These are phyloP conservation scores for Oegoconia quadripuncta DNA, from an alignment of 2,888 invertebrate genomes.

Conservation along the genomic window DNA sequence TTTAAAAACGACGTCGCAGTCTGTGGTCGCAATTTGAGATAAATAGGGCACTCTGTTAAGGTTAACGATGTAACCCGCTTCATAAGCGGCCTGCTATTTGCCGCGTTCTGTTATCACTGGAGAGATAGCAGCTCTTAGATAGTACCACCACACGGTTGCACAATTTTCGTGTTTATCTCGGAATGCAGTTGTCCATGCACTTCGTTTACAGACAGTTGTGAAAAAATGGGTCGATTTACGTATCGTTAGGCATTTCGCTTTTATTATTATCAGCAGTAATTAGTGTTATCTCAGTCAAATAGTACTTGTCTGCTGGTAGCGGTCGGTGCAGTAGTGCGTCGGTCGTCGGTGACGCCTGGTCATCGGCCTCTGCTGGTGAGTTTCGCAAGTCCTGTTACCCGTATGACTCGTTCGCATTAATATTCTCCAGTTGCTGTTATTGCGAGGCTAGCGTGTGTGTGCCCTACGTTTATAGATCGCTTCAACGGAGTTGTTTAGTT, in stretches of 20 bases:
- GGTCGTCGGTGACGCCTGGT: conserved; percentile 55
- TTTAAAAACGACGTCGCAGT: conserved; percentile 21
- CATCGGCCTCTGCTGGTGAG: conserved; percentile 72
- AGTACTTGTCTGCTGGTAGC: conserved; percentile 31
- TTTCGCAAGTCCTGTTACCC: conserved; percentile 76
- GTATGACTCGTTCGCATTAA: conserved; percentile 69
- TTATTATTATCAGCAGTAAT: conserved; percentile 22
- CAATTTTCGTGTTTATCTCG: conserved; percentile 54
- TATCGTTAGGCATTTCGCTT: conserved; percentile 24
- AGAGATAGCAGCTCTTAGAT: conserved; percentile 56
- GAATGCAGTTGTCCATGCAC: conserved; percentile 58
- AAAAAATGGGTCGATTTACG: conserved; percentile 35
- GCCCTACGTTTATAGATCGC: conserved; percentile 28
- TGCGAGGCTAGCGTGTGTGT: conserved; percentile 58
- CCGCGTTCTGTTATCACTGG: conserved; percentile 58
- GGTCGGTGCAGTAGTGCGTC: conserved; percentile 36
- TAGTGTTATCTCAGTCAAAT: conserved; percentile 29
- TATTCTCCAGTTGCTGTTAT: conserved; percentile 67
- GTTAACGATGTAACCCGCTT: conserved; percentile 44
- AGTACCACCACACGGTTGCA: conserved; percentile 53
- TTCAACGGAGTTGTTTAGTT: neutral
- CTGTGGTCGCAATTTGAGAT: conserved; percentile 26
- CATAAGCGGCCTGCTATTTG: conserved; percentile 41
- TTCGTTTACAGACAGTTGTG: conserved; percentile 47
- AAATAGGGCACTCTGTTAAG: conserved; percentile 46